phyloP scores from a whole-genome alignment of 2,888 invertebrate genomes.

The Sinelater perroti region DNA sequence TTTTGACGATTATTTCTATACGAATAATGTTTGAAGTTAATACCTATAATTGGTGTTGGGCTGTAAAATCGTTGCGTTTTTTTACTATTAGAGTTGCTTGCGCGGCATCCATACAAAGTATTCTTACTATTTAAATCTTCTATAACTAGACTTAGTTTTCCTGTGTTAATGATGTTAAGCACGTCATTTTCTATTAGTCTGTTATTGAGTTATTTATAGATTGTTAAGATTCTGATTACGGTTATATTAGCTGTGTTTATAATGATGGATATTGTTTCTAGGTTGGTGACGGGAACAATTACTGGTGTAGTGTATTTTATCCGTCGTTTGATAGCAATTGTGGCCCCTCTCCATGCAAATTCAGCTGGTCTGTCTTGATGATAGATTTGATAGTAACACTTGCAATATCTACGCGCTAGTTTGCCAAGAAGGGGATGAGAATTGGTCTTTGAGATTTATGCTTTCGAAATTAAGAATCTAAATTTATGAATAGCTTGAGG shows the following conservation, averaged over 20 bases:
- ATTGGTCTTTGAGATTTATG: constrained; percentile 8
- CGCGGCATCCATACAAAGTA: background rate
- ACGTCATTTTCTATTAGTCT: background rate
- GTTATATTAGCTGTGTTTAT: background rate
- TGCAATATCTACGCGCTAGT: constrained; percentile 11
- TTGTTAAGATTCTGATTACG: background rate
- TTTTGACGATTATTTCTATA: background rate
- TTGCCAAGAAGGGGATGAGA: constrained; percentile 15
- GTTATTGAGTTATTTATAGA: constrained; percentile 4
- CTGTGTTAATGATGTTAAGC: background rate
- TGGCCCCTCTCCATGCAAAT: background rate
- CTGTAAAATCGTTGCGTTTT: background rate
- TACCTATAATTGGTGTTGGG: background rate
- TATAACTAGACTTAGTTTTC: background rate
- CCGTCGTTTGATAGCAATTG: background rate
- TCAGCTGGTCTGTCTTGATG: background rate
- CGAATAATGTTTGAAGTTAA: background rate
- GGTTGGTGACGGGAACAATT: background rate
- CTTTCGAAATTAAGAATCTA: constrained; percentile 24
- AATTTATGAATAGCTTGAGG: constrained; percentile 4
- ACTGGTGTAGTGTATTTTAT: background rate
- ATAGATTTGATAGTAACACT: constrained; percentile 1
- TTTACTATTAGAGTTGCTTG: background rate
- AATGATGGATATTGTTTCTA: background rate
- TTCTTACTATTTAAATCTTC: background rate